Evolutionary conservation across 2,888 invertebrate genomes (phyloP).

Genomic region (Lathronympha strigana): DNA sequence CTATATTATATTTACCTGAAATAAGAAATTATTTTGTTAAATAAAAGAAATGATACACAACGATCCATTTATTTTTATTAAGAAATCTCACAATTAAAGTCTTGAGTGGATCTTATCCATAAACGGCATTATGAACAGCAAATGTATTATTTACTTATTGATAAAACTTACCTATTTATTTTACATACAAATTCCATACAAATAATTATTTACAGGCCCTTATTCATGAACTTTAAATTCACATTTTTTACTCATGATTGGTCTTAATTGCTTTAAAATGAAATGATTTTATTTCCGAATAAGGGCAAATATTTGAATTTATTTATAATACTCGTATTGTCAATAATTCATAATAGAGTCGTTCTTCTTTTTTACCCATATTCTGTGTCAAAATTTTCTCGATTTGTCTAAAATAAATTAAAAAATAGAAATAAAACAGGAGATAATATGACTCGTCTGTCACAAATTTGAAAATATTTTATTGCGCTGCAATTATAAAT

Average conservation of each 20-base stretch:
- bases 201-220: constrained; percentile 73
- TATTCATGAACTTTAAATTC: constrained; percentile 53
- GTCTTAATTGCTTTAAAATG: constrained; percentile 14
- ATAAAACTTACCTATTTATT: constrained; percentile 59
- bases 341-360: constrained; percentile 60
- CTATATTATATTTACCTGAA: too few species aligned
- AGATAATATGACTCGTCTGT: too few species aligned
- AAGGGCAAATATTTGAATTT: constrained; percentile 53
- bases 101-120: constrained; percentile 82
- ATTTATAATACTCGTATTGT: constrained; percentile 73
- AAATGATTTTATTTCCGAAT: constrained; percentile 56
- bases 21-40: constrained; percentile 38
- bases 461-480: too few species aligned
- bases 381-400: too few species aligned
- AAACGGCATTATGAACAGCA: constrained; percentile 81
- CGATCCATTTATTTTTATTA: constrained; percentile 75
- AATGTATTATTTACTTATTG: constrained; percentile 62
- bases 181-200: constrained; percentile 60
- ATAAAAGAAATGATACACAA: constrained; percentile 70
- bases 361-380: too few species aligned
- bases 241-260: constrained; percentile 36
- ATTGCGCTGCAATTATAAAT: too few species aligned
- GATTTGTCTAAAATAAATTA: too few species aligned
- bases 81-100: constrained; percentile 81
- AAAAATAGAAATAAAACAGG: too few species aligned